phyloP scores from a whole-genome alignment of 2,113 vertebrate genomes.

The Eira barbara region DNA sequence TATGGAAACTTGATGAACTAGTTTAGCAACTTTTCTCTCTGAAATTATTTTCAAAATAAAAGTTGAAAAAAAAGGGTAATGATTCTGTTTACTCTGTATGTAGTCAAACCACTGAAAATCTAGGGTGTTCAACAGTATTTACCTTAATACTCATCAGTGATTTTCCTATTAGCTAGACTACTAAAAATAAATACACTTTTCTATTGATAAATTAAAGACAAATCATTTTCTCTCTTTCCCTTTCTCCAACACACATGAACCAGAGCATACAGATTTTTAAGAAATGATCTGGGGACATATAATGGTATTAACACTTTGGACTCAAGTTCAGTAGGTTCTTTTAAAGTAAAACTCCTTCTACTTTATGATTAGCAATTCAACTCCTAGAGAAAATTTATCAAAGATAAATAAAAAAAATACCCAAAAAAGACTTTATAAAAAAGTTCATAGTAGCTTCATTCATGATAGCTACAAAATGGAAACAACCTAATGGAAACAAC shows the following conservation, averaged over 20 bases:
- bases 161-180: background rate
- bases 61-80: background rate
- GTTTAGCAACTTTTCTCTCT: background rate
- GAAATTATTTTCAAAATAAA: constrained; percentile 22
- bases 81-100: background rate
- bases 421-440: background rate
- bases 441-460: background rate
- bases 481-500: background rate
- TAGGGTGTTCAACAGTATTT: background rate
- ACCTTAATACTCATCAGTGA: background rate
- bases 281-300: background rate
- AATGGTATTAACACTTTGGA: background rate
- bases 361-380: background rate
- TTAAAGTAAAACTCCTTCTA: background rate
- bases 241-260: background rate
- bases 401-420: constrained; percentile 27
- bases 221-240: background rate
- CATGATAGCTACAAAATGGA: background rate
- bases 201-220: background rate
- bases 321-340: background rate
- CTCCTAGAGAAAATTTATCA: background rate
- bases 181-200: background rate
- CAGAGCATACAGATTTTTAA: background rate
- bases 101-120: background rate
- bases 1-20: background rate